Evolutionary conservation across 2,888 invertebrate genomes (phyloP).

Genomic region (Hyles lineata): DNA sequence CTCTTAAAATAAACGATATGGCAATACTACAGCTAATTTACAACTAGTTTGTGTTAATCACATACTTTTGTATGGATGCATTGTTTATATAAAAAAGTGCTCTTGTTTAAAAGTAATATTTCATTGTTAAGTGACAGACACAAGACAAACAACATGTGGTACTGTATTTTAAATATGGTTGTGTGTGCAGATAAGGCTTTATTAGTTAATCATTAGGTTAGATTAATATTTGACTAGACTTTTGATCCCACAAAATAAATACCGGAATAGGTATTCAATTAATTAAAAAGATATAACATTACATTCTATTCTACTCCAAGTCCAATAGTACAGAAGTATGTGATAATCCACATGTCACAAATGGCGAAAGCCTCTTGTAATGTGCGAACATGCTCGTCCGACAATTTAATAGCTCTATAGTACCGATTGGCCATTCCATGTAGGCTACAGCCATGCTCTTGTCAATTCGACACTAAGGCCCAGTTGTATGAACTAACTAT

Average conservation of each 20-base stretch:
- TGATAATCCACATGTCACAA: background rate
- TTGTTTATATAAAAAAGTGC: background rate
- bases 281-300: too few relatives aligned
- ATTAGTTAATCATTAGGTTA: too few relatives aligned
- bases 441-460: background rate
- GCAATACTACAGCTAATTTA: slow-evolving; percentile 44
- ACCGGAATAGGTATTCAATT: too few relatives aligned
- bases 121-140: background rate
- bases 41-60: slow-evolving; percentile 12
- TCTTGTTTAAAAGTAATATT: background rate
- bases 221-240: background rate
- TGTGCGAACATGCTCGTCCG: background rate
- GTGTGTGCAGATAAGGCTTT: too few relatives aligned
- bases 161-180: background rate
- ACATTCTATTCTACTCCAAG: background rate
- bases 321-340: slow-evolving; percentile 5
- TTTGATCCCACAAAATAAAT: background rate
- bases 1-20: slow-evolving; percentile 62
- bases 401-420: background rate
- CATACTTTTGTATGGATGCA: slow-evolving; percentile 5
- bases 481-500: too few relatives aligned
- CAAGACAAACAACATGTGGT: background rate
- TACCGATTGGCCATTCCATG: slow-evolving; percentile 11
- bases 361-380: slow-evolving; percentile 2
- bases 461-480: background rate